These are phyloP conservation scores for Colistium nudipinnis DNA, from an alignment of 2,113 vertebrate genomes.

Conservation along the genomic window DNA sequence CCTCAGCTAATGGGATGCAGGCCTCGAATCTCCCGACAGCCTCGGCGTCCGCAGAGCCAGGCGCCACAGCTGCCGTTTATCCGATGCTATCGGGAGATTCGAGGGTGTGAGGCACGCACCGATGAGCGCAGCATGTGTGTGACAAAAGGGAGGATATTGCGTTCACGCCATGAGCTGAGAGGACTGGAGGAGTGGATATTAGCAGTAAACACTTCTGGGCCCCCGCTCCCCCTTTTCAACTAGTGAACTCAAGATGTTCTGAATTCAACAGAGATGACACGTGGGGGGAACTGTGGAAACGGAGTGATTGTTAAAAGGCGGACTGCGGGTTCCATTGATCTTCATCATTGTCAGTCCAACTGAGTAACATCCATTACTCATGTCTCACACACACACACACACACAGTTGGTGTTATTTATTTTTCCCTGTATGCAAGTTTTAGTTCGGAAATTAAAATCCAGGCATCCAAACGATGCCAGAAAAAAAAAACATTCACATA, in stretches of 20 bases:
- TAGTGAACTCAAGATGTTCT: not conserved
- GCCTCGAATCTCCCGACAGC: conserved; percentile 50
- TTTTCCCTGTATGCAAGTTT: not conserved
- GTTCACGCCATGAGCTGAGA: conserved; percentile 8
- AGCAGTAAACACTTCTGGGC: not conserved
- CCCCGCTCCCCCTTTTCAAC: no score
- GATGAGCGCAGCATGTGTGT: conserved; percentile 31
- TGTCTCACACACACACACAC: not conserved
- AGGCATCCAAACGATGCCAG: no score
- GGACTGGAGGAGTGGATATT: conserved; percentile 12
- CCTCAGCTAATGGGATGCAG: conserved; percentile 66
- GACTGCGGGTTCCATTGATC: not conserved
- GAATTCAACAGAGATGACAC: not conserved
- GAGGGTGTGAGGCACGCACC: conserved; percentile 33
- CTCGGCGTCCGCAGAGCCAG: conserved; percentile 8
- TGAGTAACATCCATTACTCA: not conserved
- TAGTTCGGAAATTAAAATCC: not conserved
- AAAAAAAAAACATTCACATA: not conserved
- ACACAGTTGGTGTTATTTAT: not conserved
- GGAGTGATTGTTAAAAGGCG: not conserved
- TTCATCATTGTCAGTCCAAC: not conserved
- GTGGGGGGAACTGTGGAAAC: not conserved
- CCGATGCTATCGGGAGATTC: conserved; percentile 58
- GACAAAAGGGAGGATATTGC: conserved; percentile 44
- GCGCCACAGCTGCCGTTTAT: conserved; percentile 60